phyloP scores from a whole-genome alignment of 2,888 invertebrate genomes.

The Caenorhabditis sp. region DNA sequence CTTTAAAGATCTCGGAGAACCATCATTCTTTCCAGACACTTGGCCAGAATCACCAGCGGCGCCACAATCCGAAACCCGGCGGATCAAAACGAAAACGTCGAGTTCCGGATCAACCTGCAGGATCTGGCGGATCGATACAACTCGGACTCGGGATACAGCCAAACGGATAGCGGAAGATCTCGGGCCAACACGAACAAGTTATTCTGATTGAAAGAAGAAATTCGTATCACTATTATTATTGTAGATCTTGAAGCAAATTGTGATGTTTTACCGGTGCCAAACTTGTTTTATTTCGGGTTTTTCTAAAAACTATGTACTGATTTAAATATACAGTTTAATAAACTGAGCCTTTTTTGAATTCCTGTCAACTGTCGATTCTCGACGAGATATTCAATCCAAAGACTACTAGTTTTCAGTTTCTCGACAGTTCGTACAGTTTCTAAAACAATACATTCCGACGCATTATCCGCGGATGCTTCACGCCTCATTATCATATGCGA shows the following conservation, averaged over 20 bases:
- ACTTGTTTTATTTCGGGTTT: no score
- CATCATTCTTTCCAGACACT: conserved; percentile 21
- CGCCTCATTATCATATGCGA: conserved; percentile 48
- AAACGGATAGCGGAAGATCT: conserved; percentile 15
- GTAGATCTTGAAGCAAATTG: no score
- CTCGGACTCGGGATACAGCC: conserved; percentile 33
- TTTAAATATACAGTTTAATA: no score
- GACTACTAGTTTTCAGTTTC: no score
- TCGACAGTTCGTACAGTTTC: no score
- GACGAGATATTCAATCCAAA: no score
- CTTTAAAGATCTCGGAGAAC: no score
- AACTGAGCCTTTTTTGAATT: no score
- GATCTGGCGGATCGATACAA: conserved; percentile 44
- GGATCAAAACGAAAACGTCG: conserved; percentile 34
- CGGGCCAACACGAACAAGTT: conserved; percentile 11
- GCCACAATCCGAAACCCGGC: background rate
- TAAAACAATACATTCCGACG: background rate
- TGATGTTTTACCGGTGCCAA: background rate
- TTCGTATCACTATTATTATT: no score
- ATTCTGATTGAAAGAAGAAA: no score
- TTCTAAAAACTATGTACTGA: no score
- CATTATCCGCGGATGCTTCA: conserved; percentile 27
- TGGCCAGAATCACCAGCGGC: conserved; percentile 19
- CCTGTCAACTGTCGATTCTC: no score
- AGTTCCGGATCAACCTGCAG: conserved; percentile 48